Evolutionary conservation across 2,888 invertebrate genomes (phyloP), one percentile per base, ranked within the genome.

Genomic region (Orthosia cruda): DNA sequence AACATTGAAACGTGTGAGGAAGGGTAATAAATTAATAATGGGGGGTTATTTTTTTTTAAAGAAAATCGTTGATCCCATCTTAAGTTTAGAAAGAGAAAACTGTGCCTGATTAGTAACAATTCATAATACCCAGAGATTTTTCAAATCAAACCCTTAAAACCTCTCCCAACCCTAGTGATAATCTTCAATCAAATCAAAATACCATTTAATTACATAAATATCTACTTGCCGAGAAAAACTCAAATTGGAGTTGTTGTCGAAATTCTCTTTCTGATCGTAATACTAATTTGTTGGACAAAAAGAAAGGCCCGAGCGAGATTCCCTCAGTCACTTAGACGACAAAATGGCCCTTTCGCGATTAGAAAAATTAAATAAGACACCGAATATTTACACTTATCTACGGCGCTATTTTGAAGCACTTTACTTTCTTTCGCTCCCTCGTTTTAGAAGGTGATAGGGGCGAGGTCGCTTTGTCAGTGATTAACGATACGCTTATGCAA

Each of bases 331-430:
- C 87, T 86, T 81, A 81, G 71, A 54, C 70, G 70, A 80, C 74
- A 84, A 85, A 88, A 87, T 81, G 81, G 74, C 77, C 61, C 66
- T 85, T 80, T 87, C 74, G 77, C 85, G 85, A 85, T 91, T 80
- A 88, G 89, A 91, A 90, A 93, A 92, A 93, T 93, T 91, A 92
- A 91, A 93, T 91, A 91, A 93, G 91, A 92, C 92, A 91, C 91
- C 90, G 90, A 91, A 92, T 93, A 92, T 93, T 93, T 92, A 92
- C 91, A 92, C 91, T 93, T 91, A 91, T 92, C 91, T 90, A 84
- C 81, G 86, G 80, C 66, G 91, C 89, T 92, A 91, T 92, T 93
- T 93, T 91, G 90, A 91, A 93, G 92, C 94, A 94, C 94, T 94
- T 91, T 91, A 87, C 92, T 89, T 82, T 90, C 87, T 91, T 89